Evolutionary conservation across 2,113 vertebrate species (phyloP).

Genomic region (Brachirus orientalis): DNA sequence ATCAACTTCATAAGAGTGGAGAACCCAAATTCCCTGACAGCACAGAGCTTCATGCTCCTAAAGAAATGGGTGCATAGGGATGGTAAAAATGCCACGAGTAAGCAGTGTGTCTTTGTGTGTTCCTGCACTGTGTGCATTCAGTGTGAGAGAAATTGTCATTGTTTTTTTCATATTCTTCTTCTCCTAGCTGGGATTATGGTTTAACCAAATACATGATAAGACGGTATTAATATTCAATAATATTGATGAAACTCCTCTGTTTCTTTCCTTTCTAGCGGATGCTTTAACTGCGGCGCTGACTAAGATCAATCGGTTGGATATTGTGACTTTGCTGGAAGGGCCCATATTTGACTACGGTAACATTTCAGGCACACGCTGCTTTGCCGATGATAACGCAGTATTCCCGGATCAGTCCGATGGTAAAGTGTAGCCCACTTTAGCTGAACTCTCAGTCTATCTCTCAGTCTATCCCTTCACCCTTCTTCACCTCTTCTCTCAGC

Average conservation of each 20-base stretch:
- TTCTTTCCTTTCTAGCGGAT: conserved; percentile 88
- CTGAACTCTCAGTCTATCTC: conserved; percentile 80
- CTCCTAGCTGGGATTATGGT: no score
- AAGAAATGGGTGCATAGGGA: conserved; percentile 99
- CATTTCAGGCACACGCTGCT: conserved; percentile 99
- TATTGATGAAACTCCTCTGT: not conserved
- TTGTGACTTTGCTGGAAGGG: conserved; percentile 99
- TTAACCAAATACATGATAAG: no score
- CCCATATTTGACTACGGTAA: conserved; percentile 99
- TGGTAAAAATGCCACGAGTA: conserved; percentile 99
- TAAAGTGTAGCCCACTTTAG: conserved; percentile 91
- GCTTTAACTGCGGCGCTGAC: conserved; percentile 96
- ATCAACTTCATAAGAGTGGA: conserved; percentile 98
- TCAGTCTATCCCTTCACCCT: conserved; percentile 77
- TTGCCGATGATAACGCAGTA: conserved; percentile 98
- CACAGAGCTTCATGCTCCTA: conserved; percentile 98
- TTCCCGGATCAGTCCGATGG: conserved; percentile 98
- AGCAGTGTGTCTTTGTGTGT: conserved; percentile 63
- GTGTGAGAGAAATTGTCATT: not conserved
- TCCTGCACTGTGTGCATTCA: not conserved
- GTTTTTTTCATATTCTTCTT: not conserved
- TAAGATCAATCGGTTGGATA: conserved; percentile 99
- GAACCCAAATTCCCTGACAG: conserved; percentile 97
- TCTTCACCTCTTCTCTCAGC: conserved; percentile 74
- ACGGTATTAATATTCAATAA: not conserved